These are phyloP conservation scores for Nebria ingens DNA, from an alignment of 1,140 invertebrate genomes.

Conservation along the genomic window DNA sequence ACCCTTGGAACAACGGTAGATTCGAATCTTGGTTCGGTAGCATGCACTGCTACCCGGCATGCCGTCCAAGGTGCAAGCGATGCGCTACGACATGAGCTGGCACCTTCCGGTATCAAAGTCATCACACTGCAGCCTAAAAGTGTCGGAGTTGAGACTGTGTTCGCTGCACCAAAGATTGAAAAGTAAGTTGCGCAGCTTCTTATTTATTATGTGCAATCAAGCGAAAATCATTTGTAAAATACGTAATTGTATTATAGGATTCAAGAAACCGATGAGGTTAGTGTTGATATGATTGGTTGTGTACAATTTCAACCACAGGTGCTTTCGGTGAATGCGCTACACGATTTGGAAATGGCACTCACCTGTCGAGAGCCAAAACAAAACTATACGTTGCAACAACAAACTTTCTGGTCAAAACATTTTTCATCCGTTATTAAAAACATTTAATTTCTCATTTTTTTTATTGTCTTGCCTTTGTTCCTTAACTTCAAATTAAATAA, in stretches of 20 bases:
- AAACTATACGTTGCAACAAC: slow-evolving; percentile 22
- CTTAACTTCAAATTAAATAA: too few relatives aligned
- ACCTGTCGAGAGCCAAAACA: slow-evolving; percentile 24
- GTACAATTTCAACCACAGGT: slow-evolving; percentile 28
- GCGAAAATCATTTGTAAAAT: not conserved
- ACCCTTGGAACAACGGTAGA: slow-evolving; percentile 41
- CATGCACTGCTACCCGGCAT: slow-evolving; percentile 39
- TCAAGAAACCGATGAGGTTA: slow-evolving; percentile 25
- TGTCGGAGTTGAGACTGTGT: slow-evolving; percentile 51
- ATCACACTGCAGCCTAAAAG: slow-evolving; percentile 62
- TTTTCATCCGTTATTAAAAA: too few relatives aligned
- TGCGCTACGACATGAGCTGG: slow-evolving; percentile 54
- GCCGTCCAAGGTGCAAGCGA: slow-evolving; percentile 62
- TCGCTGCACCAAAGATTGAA: slow-evolving; percentile 44
- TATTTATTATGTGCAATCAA: not conserved
- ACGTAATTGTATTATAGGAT: slow-evolving; percentile 10
- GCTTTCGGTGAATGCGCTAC: slow-evolving; percentile 22
- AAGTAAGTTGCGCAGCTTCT: slow-evolving; percentile 25
- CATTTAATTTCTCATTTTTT: too few relatives aligned
- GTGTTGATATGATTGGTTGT: slow-evolving; percentile 23
- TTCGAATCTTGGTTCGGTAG: slow-evolving; percentile 21
- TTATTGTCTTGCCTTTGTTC: too few relatives aligned
- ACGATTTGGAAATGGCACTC: slow-evolving; percentile 27
- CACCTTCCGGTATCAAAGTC: slow-evolving; percentile 58
- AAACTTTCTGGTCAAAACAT: not conserved